phyloP scores from a whole-genome alignment of 2,797 vertebrate species.

The Phoxinus dragarum region DNA sequence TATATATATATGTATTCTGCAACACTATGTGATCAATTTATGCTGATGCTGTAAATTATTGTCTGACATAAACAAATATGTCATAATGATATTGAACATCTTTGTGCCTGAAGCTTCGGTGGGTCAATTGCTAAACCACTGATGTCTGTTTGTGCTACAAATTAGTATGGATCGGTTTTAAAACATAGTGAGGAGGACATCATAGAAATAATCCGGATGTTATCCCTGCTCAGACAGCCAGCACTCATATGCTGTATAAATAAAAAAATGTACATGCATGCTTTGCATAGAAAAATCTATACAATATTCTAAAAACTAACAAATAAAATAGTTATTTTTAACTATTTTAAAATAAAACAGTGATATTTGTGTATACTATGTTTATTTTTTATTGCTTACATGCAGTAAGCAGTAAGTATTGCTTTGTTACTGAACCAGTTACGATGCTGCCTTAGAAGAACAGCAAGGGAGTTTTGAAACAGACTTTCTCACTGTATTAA shows the following conservation, averaged over 20 bases:
- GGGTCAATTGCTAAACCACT: neutral
- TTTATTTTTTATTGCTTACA: neutral
- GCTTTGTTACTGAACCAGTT: neutral
- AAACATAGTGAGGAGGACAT: neutral
- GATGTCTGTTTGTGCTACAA: neutral
- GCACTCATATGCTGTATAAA: neutral
- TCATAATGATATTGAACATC: neutral
- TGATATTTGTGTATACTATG: neutral
- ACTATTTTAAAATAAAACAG: no score
- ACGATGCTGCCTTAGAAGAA: neutral
- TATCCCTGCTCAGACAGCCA: neutral
- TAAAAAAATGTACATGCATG: neutral
- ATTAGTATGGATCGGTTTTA: neutral
- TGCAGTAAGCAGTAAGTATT: no score
- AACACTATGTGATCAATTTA: neutral
- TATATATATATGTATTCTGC: no score
- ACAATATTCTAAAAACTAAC: neutral
- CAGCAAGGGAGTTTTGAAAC: neutral
- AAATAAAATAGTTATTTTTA: neutral
- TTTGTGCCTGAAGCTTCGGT: neutral
- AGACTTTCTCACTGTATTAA: slow-evolving; percentile 22
- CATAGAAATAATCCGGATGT: neutral
- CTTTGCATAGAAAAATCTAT: neutral
- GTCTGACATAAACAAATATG: neutral
- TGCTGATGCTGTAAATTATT: neutral